These are phyloP conservation scores for Chironex yamaguchii DNA, from an alignment of 30 jellyfish, hydroid and myxozoan genomes.

Conservation along the genomic window DNA sequence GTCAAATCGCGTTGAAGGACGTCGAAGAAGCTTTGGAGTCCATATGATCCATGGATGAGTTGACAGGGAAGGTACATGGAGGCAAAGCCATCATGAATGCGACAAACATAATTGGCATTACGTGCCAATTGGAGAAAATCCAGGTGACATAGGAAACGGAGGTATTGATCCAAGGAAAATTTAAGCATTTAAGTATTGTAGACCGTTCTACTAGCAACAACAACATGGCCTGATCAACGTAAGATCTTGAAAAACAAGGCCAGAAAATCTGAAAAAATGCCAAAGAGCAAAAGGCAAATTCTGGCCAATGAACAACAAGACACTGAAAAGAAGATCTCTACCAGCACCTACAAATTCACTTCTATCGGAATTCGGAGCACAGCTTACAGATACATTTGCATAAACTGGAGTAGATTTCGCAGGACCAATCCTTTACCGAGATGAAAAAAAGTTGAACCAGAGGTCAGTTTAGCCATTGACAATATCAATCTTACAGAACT, in stretches of 20 bases:
- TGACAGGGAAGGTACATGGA: conserved; percentile 36
- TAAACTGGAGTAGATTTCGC: conserved; percentile 25
- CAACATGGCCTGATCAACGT: conserved; percentile 28
- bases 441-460: too few species aligned
- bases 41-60: conserved; percentile 13
- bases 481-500: too few species aligned
- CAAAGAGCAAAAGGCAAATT: background rate
- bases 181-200: conserved; percentile 14
- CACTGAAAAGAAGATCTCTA: conserved; percentile 4
- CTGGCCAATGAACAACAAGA: background rate
- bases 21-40: conserved; percentile 41
- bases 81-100: background rate
- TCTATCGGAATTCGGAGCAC: conserved; percentile 38
- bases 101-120: background rate
- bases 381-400: conserved; percentile 23
- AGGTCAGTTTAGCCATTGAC: too few species aligned
- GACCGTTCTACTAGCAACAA: conserved; percentile 38
- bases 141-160: conserved; percentile 13
- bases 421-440: conserved; percentile 35
- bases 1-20: conserved; percentile 40
- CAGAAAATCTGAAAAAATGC: background rate
- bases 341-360: conserved; percentile 35
- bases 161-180: conserved; percentile 46
- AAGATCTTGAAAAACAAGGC: too few species aligned
- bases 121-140: conserved; percentile 21